Conservation (phyloP, 2,888 invertebrate genomes). For the Podotricha telesiphe region DNA sequence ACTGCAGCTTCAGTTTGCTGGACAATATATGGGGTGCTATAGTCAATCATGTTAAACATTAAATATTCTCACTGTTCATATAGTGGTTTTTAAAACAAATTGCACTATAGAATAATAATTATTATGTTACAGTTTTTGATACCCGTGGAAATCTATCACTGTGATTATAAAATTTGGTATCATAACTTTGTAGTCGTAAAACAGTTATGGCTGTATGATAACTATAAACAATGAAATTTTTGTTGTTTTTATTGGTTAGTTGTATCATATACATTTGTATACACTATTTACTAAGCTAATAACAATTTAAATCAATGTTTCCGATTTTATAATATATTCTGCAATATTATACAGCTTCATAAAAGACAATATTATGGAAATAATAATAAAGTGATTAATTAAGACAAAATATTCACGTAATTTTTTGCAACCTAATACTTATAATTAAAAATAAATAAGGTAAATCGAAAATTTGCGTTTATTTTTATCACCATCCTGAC, state of each 20-base stretch:
- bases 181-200: conserved; percentile 49
- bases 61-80: conserved; percentile 68
- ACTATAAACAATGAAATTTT: conserved; percentile 45
- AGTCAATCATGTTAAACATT: conserved; percentile 78
- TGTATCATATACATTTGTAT: conserved; percentile 45
- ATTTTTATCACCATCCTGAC: not conserved
- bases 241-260: conserved; percentile 43
- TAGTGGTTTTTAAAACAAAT: conserved; percentile 65
- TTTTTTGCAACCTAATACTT: conserved; percentile 45
- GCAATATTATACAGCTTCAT: conserved; percentile 47
- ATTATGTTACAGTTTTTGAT: conserved; percentile 62
- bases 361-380: conserved; percentile 47
- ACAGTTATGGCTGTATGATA: conserved; percentile 50
- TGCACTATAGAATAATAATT: conserved; percentile 64
- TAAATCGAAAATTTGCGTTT: conserved; percentile 33
- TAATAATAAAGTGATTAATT: conserved; percentile 44
- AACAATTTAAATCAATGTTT: conserved; percentile 42
- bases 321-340: conserved; percentile 44
- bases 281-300: conserved; percentile 46
- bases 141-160: conserved; percentile 59
- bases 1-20: conserved; percentile 67
- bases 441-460: conserved; percentile 44
- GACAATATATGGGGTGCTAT: conserved; percentile 76
- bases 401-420: conserved; percentile 44
- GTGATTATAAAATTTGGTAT: conserved; percentile 52